phyloP scores from a whole-genome alignment of 1,140 invertebrate species.

The Acromyrmex heyeri region DNA sequence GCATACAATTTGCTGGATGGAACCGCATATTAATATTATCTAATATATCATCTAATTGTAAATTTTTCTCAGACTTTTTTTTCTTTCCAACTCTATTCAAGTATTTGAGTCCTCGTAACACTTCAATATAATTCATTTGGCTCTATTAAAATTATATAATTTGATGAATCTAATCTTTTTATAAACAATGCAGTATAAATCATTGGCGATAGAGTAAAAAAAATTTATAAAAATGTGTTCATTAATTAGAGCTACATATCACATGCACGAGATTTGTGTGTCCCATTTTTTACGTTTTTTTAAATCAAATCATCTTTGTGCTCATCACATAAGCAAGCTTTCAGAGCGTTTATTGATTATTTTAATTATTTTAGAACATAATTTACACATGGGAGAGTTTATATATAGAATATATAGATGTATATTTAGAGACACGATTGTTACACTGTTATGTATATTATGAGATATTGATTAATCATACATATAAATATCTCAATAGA shows the following conservation, averaged over 20 bases:
- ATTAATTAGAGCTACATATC: background rate
- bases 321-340: background rate
- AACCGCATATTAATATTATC: background rate
- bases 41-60: background rate
- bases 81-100: background rate
- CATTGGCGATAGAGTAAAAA: background rate
- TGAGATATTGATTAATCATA: constrained; percentile 38
- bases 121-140: background rate
- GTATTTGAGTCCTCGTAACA: background rate
- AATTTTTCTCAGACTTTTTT: background rate
- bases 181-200: background rate
- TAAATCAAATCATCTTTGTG: constrained; percentile 15
- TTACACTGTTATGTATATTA: background rate
- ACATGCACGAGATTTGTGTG: background rate
- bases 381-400: background rate
- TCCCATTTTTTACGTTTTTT: background rate
- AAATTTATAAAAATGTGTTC: background rate
- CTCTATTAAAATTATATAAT: background rate
- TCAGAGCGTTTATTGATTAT: background rate
- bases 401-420: background rate
- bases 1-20: background rate
- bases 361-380: background rate
- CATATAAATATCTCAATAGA: background rate
- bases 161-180: background rate
- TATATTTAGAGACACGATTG: background rate